Evolutionary conservation across 2,888 invertebrate genomes (phyloP).

Genomic region (Netelia fuscicornis): DNA sequence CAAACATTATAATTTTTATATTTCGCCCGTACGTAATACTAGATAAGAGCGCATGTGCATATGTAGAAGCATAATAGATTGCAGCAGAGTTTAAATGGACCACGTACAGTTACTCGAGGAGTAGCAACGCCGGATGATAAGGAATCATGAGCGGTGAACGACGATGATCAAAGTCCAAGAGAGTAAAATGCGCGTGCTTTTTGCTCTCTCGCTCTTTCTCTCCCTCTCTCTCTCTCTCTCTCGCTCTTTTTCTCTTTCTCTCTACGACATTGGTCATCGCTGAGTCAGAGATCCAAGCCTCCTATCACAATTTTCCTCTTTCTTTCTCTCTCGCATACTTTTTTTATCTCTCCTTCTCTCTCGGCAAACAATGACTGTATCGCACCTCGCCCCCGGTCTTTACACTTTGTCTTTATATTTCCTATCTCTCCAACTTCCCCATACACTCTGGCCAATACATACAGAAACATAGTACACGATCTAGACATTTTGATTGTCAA

Average conservation of each 20-base stretch:
- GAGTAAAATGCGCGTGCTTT: slow-evolving; percentile 51
- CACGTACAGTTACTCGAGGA: slow-evolving; percentile 48
- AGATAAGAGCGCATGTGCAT: slow-evolving; percentile 28
- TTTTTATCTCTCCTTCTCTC: slow-evolving; percentile 7
- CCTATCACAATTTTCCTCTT: slow-evolving; percentile 15
- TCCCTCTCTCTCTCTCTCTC: neutral
- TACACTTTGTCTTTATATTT: slow-evolving; percentile 45
- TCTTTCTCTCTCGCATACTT: neutral
- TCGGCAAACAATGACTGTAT: slow-evolving; percentile 42
- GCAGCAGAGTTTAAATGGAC: slow-evolving; percentile 60
- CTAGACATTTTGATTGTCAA: neutral
- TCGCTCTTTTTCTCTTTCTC: neutral
- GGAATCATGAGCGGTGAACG: slow-evolving; percentile 53
- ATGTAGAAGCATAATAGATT: slow-evolving; percentile 5
- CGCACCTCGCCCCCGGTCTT: slow-evolving; percentile 42
- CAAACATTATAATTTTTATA: too few relatives aligned
- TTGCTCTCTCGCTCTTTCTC: neutral
- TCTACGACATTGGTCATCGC: slow-evolving; percentile 11
- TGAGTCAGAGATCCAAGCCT: slow-evolving; percentile 41
- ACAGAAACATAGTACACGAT: neutral
- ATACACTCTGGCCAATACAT: slow-evolving; percentile 12
- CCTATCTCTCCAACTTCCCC: neutral
- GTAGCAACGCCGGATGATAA: slow-evolving; percentile 62
- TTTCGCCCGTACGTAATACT: slow-evolving; percentile 6
- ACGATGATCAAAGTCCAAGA: slow-evolving; percentile 65